Conservation (phyloP, 2,888 invertebrate species). For the Pheosia gnoma region DNA sequence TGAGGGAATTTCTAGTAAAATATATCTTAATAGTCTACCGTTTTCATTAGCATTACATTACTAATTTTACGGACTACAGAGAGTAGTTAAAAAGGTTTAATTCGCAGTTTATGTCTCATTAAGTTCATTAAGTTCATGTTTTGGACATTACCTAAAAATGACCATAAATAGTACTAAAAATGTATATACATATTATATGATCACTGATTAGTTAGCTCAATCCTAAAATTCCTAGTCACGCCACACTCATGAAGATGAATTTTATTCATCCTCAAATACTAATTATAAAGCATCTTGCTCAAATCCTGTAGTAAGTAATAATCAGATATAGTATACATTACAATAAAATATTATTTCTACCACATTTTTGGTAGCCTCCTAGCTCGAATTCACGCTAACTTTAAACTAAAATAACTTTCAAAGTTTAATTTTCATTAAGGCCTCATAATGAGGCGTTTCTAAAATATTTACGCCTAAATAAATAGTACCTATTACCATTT, state of each 20-base stretch:
- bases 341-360: slow-evolving; percentile 52
- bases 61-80: too few relatives aligned
- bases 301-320: slow-evolving; percentile 55
- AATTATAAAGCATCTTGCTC: slow-evolving; percentile 45
- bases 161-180: slow-evolving; percentile 32
- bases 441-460: background rate
- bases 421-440: slow-evolving; percentile 28
- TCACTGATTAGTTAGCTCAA: background rate
- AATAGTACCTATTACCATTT: slow-evolving; percentile 5
- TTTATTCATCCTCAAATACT: slow-evolving; percentile 56
- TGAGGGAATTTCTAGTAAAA: too few relatives aligned
- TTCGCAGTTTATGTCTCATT: slow-evolving; percentile 36
- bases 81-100: slow-evolving; percentile 25
- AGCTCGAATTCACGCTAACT: slow-evolving; percentile 52
- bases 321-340: slow-evolving; percentile 61
- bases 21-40: too few relatives aligned
- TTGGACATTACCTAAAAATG: slow-evolving; percentile 49
- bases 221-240: slow-evolving; percentile 16
- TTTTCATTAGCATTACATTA: too few relatives aligned
- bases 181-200: slow-evolving; percentile 21
- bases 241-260: slow-evolving; percentile 54
- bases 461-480: slow-evolving; percentile 20
- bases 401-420: slow-evolving; percentile 34
- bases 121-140: slow-evolving; percentile 41
- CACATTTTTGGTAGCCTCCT: slow-evolving; percentile 74